These are phyloP conservation scores for Drosophila hydei DNA, from an alignment of 1,140 invertebrate species.

Conservation along the genomic window DNA sequence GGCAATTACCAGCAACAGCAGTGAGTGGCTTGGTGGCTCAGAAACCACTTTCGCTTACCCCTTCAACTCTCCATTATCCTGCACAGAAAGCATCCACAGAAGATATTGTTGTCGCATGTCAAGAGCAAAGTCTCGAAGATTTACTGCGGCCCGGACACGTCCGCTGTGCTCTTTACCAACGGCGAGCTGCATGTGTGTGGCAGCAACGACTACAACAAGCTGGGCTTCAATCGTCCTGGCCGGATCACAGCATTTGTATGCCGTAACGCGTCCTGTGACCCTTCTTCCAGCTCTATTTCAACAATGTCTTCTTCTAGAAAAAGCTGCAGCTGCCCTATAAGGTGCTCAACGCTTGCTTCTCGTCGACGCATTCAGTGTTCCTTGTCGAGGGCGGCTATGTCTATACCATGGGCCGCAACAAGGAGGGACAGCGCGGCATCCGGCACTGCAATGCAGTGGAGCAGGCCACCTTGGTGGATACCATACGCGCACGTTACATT, in stretches of 20 bases:
- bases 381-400: slow-evolving; percentile 88
- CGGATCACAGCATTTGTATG: slow-evolving; percentile 77
- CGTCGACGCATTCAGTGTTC: slow-evolving; percentile 86
- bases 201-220: slow-evolving; percentile 88
- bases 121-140: slow-evolving; percentile 85
- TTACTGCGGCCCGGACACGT: slow-evolving; percentile 87
- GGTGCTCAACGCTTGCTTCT: slow-evolving; percentile 86
- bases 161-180: slow-evolving; percentile 87
- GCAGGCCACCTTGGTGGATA: slow-evolving; percentile 85
- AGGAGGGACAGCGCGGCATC: slow-evolving; percentile 85
- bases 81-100: slow-evolving; percentile 69
- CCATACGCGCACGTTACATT: slow-evolving; percentile 85
- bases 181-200: slow-evolving; percentile 89
- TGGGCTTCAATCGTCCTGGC: slow-evolving; percentile 85
- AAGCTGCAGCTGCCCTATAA: slow-evolving; percentile 72
- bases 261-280: background rate
- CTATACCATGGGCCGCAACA: slow-evolving; percentile 88
- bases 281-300: background rate
- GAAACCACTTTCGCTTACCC: background rate
- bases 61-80: background rate
- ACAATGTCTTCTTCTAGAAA: slow-evolving; percentile 45
- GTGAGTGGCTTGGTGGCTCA: slow-evolving; percentile 35
- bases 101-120: slow-evolving; percentile 80
- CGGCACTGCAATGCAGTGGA: slow-evolving; percentile 72
- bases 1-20: slow-evolving; percentile 86